Percentiles rank a stretch among this genome's conserved stretches.
These are phyloP conservation scores for Andricus grossulariae DNA, from an alignment of 1,140 invertebrate species.

Conservation along the genomic window DNA sequence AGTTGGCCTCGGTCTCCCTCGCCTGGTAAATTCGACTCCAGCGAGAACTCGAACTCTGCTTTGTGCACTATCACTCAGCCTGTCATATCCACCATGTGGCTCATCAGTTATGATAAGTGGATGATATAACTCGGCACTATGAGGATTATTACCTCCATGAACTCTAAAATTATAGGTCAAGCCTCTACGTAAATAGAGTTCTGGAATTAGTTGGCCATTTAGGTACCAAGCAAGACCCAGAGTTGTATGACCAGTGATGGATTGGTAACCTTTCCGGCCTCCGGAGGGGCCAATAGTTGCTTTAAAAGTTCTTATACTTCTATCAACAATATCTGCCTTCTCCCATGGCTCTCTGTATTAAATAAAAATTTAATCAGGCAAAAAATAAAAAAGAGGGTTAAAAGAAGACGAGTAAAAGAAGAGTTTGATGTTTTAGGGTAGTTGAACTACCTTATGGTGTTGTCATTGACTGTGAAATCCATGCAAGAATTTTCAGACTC, in stretches of 20 bases:
- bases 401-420: no score
- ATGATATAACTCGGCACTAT: constrained; percentile 91
- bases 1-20: constrained; percentile 86
- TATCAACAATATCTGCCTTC: constrained; percentile 85
- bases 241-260: constrained; percentile 81
- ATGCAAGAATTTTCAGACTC: constrained; percentile 83
- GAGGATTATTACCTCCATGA: constrained; percentile 92
- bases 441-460: constrained; percentile 60
- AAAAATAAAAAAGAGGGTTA: no score
- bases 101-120: constrained; percentile 94
- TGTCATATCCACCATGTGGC: constrained; percentile 87
- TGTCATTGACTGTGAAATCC: constrained; percentile 78
- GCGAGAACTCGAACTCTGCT: constrained; percentile 87
- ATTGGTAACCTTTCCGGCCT: constrained; percentile 85
- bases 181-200: constrained; percentile 90
- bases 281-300: constrained; percentile 89
- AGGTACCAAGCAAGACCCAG: constrained; percentile 87
- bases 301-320: constrained; percentile 84
- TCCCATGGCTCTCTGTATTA: constrained; percentile 81
- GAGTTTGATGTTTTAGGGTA: no score
- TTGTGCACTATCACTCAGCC: constrained; percentile 83
- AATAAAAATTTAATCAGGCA: constrained; percentile 28
- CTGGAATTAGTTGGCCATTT: constrained; percentile 91
- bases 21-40: constrained; percentile 88
- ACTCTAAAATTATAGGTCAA: constrained; percentile 90